phyloP scores from a whole-genome alignment of 2,113 vertebrate species.

The Gallinago media region DNA sequence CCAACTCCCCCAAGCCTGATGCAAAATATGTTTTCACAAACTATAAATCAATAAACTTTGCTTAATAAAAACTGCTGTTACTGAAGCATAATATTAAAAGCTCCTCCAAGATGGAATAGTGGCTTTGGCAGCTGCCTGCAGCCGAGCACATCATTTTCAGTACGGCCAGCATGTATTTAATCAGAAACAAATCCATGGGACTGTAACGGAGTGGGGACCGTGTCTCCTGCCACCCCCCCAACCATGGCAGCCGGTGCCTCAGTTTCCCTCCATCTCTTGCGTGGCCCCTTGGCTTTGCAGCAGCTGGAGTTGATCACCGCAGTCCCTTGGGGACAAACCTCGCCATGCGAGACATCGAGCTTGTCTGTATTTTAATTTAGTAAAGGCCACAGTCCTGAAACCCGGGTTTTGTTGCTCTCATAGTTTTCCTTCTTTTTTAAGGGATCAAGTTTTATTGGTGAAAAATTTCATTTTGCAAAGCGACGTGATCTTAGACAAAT shows the following conservation, averaged over 20 bases:
- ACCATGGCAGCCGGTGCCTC: background rate
- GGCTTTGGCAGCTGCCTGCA: background rate
- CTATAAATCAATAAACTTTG: conserved; percentile 58
- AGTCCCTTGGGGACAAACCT: background rate
- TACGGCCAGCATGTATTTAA: rapidly evolving
- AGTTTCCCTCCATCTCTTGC: background rate
- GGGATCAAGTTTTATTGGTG: background rate
- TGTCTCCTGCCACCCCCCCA: background rate
- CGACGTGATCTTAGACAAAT: background rate
- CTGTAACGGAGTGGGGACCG: background rate
- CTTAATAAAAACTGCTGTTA: conserved; percentile 35
- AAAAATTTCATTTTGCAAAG: conserved; percentile 19
- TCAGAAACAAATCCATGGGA: background rate
- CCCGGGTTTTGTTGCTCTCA: background rate
- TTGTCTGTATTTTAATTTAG: background rate
- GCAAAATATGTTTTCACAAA: conserved; percentile 19
- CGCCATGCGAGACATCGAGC: background rate
- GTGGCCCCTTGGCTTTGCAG: background rate
- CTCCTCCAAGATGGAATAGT: background rate
- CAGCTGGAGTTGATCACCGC: background rate
- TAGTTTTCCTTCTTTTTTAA: background rate
- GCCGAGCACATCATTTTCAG: background rate
- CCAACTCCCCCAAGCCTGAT: conserved; percentile 14
- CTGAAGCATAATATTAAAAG: conserved; percentile 30
- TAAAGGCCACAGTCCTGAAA: background rate